Evolutionary conservation across 2,797 vertebrate species (phyloP).

Genomic region (Cottoperca gobio): DNA sequence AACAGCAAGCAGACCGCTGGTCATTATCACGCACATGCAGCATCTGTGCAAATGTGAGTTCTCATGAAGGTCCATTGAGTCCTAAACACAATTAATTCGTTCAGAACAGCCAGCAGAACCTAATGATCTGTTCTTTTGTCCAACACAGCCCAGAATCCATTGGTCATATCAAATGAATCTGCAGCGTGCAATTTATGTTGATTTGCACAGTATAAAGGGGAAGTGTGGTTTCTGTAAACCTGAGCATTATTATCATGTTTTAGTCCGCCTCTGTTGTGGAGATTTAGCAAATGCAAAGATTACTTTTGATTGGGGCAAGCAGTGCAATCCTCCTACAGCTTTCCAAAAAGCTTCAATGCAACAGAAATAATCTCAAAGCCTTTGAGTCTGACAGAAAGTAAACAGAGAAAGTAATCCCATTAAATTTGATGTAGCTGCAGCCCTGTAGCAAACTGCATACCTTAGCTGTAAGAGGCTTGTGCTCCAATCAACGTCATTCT

Average conservation of each 20-base stretch:
- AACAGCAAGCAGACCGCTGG: conserved; percentile 79
- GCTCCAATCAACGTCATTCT: rapidly evolving
- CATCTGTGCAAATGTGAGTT: conserved; percentile 82
- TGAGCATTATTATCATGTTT: not conserved
- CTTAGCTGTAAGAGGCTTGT: not conserved
- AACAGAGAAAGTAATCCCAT: not conserved
- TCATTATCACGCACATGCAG: conserved; percentile 68
- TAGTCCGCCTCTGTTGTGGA: not conserved
- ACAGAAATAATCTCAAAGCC: not conserved
- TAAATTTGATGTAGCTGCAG: not conserved
- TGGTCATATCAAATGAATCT: conserved; percentile 28
- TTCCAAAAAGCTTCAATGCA: not conserved
- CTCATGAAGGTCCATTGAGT: conserved; percentile 78
- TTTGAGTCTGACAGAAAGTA: not conserved
- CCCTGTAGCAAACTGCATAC: not conserved
- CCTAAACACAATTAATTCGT: conserved; percentile 69
- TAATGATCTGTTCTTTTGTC: conserved; percentile 56
- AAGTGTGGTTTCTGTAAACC: conserved; percentile 10
- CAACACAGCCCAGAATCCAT: conserved; percentile 35
- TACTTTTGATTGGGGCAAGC: not conserved
- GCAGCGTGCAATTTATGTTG: conserved; percentile 9
- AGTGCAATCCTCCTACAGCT: not conserved
- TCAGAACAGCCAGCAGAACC: conserved; percentile 49
- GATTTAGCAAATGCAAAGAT: conserved; percentile 4
- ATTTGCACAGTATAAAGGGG: conserved; percentile 13